Evolutionary conservation across 2,888 invertebrate genomes (phyloP).

Genomic region (Listrodromus nycthemerus): DNA sequence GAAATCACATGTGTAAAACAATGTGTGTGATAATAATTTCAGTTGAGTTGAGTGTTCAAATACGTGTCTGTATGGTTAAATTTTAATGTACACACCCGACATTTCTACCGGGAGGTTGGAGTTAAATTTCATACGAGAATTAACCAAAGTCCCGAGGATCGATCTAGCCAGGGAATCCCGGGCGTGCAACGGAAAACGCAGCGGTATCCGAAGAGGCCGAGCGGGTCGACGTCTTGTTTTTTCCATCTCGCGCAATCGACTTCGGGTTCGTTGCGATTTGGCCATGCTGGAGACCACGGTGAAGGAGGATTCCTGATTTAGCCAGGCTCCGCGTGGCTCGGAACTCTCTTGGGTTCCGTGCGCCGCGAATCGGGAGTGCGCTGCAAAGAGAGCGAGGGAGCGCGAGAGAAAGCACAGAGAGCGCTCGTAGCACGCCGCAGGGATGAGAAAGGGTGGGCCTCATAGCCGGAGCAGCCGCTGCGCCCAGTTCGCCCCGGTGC

Average conservation of each 20-base stretch:
- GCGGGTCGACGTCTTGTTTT: background rate
- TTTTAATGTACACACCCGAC: no score
- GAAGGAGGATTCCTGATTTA: slow-evolving; percentile 63
- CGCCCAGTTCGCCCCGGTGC: slow-evolving; percentile 79
- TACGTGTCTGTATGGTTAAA: no score
- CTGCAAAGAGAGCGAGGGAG: background rate
- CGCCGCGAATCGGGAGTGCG: slow-evolving; percentile 40
- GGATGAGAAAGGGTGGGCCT: slow-evolving; percentile 81
- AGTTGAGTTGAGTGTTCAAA: no score
- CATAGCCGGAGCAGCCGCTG: slow-evolving; percentile 71
- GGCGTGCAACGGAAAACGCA: background rate
- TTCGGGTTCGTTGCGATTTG: slow-evolving; percentile 73
- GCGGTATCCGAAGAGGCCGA: background rate
- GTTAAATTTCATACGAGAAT: background rate
- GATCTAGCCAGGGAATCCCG: no score
- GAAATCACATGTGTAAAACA: no score
- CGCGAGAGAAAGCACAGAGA: slow-evolving; percentile 27
- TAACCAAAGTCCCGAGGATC: no score
- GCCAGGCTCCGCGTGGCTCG: slow-evolving; percentile 68
- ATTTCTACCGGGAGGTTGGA: no score
- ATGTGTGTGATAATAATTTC: no score
- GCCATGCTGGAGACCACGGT: slow-evolving; percentile 44
- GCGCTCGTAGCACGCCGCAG: slow-evolving; percentile 66
- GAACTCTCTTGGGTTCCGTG: slow-evolving; percentile 72
- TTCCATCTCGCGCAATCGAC: slow-evolving; percentile 32